A percentile compares a stretch with the other conserved stretches of the same genome.
phyloP scores from a whole-genome alignment of 1,140 invertebrate species.

The Meloidogyne exigua region DNA sequence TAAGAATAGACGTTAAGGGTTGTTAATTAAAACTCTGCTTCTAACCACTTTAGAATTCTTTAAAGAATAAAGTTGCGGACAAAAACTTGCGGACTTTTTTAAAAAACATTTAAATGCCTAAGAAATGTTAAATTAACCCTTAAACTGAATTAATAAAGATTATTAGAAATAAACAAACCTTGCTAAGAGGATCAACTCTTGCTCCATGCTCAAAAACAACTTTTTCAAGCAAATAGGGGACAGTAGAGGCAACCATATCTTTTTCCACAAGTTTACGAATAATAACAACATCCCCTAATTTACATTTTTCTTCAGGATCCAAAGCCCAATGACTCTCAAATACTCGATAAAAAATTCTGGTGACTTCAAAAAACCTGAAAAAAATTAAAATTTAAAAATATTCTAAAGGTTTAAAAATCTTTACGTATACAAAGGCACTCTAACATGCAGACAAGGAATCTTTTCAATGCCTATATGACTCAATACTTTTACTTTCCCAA shows the following conservation, averaged over 20 bases:
- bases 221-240: conserved; percentile 48
- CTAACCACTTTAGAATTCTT: too few species aligned
- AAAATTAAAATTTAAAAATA: not conserved
- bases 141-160: too few species aligned
- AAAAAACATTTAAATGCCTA: too few species aligned
- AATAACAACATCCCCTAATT: conserved; percentile 53
- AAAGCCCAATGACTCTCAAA: conserved; percentile 55
- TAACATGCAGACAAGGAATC: conserved; percentile 51
- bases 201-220: conserved; percentile 36
- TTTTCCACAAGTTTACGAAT: conserved; percentile 40
- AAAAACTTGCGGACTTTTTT: too few species aligned
- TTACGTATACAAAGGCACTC: conserved; percentile 47
- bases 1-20: too few species aligned
- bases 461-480: conserved; percentile 52
- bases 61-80: too few species aligned
- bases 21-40: too few species aligned
- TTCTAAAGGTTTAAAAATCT: not conserved
- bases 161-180: not conserved
- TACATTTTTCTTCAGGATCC: conserved; percentile 33
- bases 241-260: conserved; percentile 37
- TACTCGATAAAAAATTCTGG: conserved; percentile 48
- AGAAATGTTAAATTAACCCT: too few species aligned
- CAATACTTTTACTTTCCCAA: conserved; percentile 54
- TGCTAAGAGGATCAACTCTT: not conserved
- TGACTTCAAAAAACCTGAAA: conserved; percentile 49